Conservation (phyloP, 1,140 invertebrate species). For the Vanessa atalanta region DNA sequence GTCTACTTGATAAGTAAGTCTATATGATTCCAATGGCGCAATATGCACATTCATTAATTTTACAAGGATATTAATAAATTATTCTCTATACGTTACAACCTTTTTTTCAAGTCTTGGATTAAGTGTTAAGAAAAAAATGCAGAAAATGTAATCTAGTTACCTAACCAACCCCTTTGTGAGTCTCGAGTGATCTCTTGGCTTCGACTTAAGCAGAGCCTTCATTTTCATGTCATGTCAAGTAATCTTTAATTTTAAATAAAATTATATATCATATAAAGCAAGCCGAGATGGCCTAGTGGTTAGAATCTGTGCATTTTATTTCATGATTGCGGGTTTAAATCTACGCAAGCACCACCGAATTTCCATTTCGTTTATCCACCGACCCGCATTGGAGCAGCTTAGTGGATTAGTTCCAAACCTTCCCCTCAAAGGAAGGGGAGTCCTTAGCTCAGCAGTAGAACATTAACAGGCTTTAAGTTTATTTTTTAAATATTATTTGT, state of each 20-base stretch:
- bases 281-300: too few relatives aligned
- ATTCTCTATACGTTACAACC: background rate
- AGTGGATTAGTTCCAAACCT: too few relatives aligned
- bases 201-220: constrained; percentile 3
- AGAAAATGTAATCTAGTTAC: constrained; percentile 20
- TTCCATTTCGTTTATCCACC: too few relatives aligned
- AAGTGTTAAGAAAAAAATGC: background rate
- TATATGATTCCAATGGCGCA: constrained; percentile 23
- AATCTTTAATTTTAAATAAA: too few relatives aligned
- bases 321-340: too few relatives aligned
- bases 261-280: too few relatives aligned
- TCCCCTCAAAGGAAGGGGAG: too few relatives aligned
- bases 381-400: too few relatives aligned
- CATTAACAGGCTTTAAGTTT: too few relatives aligned
- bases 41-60: constrained; percentile 12
- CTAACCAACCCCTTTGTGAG: constrained; percentile 27
- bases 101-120: background rate
- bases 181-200: constrained; percentile 10
- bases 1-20: constrained; percentile 15
- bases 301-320: too few relatives aligned
- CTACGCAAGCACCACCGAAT: too few relatives aligned
- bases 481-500: background rate
- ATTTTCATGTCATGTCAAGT: background rate
- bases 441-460: too few relatives aligned
- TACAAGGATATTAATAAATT: constrained; percentile 7